Evolutionary conservation across 2,888 invertebrate genomes (phyloP), one percentile per base, ranked within the genome.

Genomic region (Cryptus viduatorius): DNA sequence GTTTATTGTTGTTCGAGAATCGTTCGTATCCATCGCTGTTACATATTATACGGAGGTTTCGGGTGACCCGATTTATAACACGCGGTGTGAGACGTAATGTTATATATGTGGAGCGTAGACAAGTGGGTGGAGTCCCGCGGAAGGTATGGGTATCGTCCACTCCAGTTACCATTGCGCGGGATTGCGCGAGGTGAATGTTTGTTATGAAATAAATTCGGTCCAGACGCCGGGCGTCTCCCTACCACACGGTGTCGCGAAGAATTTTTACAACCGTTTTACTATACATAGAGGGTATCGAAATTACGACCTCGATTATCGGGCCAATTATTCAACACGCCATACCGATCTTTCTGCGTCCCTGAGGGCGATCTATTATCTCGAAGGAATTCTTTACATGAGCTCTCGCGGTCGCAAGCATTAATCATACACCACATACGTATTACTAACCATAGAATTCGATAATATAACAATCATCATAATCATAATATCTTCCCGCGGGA

Each of bases 181-280:
- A 73, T 73, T 61, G 73, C 83, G 86, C 86, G 82, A 86, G 86
- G 88, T 87, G 87, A 88, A 88, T 87, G 88, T 86, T 86, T 84
- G 71, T 87, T 86, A 84, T 86, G 87, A 86, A 79, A 88, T 79
- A 76, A 86, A 76, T 87, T 84, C 83, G 84, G 82, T 29, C 37
- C 4, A 53, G 84, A 53, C 65, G 53, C 69, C 79, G 61, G 64
- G 59, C 48, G 71, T 67, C 69, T 71, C 19, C 48, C 16, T 4
- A 12, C 64, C 29, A 14, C 19, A 1, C 16, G 10, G 16, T 42
- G 8, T 50, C 37, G 24, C 12, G 12, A 24, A 19, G 42, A 42
- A 42, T 64, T 44, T 65, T 44, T 29, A 37, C 46, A 68, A 64
- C 12, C 8, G 24, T 1, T 50, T 69, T 24, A 19, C 24, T 50